Percentiles rank a stretch among this genome's conserved stretches.
Conservation (phyloP, 2,113 vertebrate genomes). For the Tor tambroides region DNA sequence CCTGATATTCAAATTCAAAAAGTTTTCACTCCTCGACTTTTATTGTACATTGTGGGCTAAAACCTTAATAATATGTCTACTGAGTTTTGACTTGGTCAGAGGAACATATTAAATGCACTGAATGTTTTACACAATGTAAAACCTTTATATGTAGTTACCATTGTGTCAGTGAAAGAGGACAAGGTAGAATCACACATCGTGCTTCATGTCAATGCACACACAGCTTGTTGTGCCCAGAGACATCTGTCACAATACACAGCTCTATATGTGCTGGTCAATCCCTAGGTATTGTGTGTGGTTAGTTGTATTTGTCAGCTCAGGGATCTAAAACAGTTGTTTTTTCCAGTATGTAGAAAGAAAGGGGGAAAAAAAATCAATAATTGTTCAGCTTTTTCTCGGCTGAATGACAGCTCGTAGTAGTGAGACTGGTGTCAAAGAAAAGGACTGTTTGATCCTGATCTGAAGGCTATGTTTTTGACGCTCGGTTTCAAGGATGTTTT, state of each 20-base stretch:
- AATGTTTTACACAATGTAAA: too few species aligned
- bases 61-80: too few species aligned
- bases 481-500: slow-evolving; percentile 31
- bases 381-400: neutral
- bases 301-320: neutral
- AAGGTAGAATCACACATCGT: neutral
- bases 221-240: neutral
- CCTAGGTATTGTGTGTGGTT: too few species aligned
- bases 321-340: neutral
- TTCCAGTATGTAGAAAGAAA: neutral
- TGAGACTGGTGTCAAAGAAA: slow-evolving; percentile 23
- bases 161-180: neutral
- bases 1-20: too few species aligned
- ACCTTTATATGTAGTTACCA: too few species aligned
- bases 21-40: too few species aligned
- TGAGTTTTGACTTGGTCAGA: too few species aligned
- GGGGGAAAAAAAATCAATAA: neutral
- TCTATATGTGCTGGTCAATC: neutral
- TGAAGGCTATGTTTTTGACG: slow-evolving; percentile 6
- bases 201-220: neutral
- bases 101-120: too few species aligned
- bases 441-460: slow-evolving; percentile 22
- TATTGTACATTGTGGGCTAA: too few species aligned
- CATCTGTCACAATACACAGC: neutral
- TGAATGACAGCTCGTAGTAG: neutral